Percentiles rank a stretch among this genome's conserved stretches.
phyloP scores from a whole-genome alignment of 2,888 invertebrate species.

The Nomada fucata region DNA sequence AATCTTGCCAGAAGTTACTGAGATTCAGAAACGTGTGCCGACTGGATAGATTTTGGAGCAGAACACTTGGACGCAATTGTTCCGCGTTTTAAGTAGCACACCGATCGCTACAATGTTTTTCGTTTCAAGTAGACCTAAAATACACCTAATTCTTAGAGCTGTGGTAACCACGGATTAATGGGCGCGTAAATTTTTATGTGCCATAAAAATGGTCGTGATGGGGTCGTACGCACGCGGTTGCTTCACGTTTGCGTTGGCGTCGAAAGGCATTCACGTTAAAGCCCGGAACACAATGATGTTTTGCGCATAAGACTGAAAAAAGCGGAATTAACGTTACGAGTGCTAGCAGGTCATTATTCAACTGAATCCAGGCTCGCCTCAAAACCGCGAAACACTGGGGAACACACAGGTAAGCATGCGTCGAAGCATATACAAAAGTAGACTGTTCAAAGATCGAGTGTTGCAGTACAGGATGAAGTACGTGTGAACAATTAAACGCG shows the following conservation, averaged over 20 bases:
- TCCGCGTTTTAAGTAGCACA: background rate
- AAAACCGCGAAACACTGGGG: conserved; percentile 53
- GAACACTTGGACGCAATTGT: background rate
- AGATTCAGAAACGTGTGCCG: no score
- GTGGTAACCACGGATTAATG: conserved; percentile 53
- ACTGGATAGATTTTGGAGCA: background rate
- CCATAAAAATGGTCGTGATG: conserved; percentile 57
- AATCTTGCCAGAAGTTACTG: no score
- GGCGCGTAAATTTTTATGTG: conserved; percentile 64
- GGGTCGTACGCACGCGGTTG: conserved; percentile 25
- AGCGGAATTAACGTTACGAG: conserved; percentile 66
- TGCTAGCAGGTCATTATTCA: conserved; percentile 60
- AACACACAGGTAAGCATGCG: background rate
- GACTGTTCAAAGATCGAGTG: conserved; percentile 17
- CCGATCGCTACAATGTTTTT: conserved; percentile 23
- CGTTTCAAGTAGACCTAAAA: conserved; percentile 43
- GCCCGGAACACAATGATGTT: conserved; percentile 46
- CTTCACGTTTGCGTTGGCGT: conserved; percentile 32
- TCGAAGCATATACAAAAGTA: background rate
- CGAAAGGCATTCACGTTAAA: conserved; percentile 28
- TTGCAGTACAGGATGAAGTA: conserved; percentile 50
- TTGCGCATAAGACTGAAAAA: conserved; percentile 56
- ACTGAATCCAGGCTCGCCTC: conserved; percentile 57
- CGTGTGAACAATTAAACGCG: conserved; percentile 62
- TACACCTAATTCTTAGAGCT: conserved; percentile 38